Conservation (phyloP, 2,797 vertebrate species). For the Gephyroberyx darwinii region DNA sequence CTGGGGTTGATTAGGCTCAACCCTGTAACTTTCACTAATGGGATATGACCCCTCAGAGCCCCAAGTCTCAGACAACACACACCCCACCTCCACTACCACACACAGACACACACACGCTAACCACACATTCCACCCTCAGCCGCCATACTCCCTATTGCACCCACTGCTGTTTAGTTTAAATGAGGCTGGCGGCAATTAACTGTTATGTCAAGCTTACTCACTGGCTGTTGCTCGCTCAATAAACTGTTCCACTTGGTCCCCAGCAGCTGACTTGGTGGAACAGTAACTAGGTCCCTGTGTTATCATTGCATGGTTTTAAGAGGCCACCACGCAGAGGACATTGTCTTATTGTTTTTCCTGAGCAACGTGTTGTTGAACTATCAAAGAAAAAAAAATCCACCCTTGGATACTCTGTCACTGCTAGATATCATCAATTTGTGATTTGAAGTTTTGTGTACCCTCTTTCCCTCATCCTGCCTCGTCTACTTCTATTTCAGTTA, state of each 20-base stretch:
- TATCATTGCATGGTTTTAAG: slow-evolving; percentile 70
- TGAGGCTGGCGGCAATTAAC: slow-evolving; percentile 75
- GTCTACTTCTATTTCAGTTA: no score
- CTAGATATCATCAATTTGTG: no score
- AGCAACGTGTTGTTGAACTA: slow-evolving; percentile 35
- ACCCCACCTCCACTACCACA: slow-evolving; percentile 57
- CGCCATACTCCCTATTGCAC: slow-evolving; percentile 49
- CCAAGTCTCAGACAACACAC: slow-evolving; percentile 55
- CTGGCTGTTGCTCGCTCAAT: slow-evolving; percentile 69
- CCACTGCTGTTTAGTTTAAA: slow-evolving; percentile 77
- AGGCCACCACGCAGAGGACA: slow-evolving; percentile 47
- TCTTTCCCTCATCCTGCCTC: no score
- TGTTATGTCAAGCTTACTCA: slow-evolving; percentile 77
- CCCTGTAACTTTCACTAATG: slow-evolving; percentile 77
- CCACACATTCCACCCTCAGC: slow-evolving; percentile 55
- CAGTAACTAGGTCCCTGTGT: slow-evolving; percentile 73
- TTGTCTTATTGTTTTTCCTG: slow-evolving; percentile 48
- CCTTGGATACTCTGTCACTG: slow-evolving; percentile 9
- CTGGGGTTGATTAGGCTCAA: slow-evolving; percentile 77
- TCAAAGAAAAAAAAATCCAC: slow-evolving; percentile 16
- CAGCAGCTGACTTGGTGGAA: slow-evolving; percentile 71
- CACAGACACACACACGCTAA: slow-evolving; percentile 51
- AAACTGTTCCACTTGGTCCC: slow-evolving; percentile 77
- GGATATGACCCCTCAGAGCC: slow-evolving; percentile 73
- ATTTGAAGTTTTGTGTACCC: no score